These are phyloP conservation scores for Lampris incognitus DNA, from an alignment of 2,113 vertebrate species.

Conservation along the genomic window DNA sequence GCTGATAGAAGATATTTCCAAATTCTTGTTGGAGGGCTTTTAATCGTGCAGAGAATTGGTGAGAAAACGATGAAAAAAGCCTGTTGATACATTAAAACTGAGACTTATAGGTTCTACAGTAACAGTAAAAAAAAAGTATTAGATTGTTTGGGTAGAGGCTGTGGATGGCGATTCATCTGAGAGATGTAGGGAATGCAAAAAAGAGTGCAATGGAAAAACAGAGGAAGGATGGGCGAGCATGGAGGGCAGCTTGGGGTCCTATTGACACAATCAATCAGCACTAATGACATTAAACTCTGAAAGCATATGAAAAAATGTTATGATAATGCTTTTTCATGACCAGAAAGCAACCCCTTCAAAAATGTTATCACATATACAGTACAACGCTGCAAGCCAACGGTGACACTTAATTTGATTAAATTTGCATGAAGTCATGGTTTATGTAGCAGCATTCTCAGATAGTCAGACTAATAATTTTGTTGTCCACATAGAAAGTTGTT, in stretches of 20 bases:
- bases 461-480: not conserved
- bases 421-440: too few species aligned
- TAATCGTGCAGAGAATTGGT: constrained; percentile 51
- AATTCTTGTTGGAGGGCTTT: constrained; percentile 64
- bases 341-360: too few species aligned
- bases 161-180: constrained; percentile 14
- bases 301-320: not conserved
- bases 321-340: too few species aligned
- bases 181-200: not conserved
- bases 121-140: constrained; percentile 12
- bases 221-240: not conserved
- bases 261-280: constrained; percentile 18
- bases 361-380: too few species aligned
- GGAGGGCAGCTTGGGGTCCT: not conserved
- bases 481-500: too few species aligned
- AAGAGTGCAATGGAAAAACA: not conserved
- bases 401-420: too few species aligned
- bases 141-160: constrained; percentile 35
- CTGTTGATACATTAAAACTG: constrained; percentile 60
- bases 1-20: constrained; percentile 55
- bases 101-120: constrained; percentile 15
- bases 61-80: constrained; percentile 58
- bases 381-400: too few species aligned
- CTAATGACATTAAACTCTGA: constrained; percentile 35
- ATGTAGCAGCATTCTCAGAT: too few species aligned